Evolutionary conservation across 2,113 vertebrate species (phyloP).

Genomic region (Melanerpes formicivorus): DNA sequence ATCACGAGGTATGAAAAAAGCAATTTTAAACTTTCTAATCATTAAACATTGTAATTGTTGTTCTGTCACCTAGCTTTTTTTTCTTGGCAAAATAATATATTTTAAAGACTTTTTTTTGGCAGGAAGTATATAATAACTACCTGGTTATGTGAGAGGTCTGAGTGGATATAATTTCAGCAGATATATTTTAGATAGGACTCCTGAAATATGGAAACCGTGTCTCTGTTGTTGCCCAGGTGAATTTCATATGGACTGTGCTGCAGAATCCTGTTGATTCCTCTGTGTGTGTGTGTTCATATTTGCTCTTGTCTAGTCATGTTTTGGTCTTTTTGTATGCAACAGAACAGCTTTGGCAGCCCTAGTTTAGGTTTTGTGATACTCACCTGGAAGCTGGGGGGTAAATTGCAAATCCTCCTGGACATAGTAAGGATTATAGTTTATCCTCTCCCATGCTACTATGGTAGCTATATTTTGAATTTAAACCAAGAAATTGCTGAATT

Average conservation of each 20-base stretch:
- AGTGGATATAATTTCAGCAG: neutral
- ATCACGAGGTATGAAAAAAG: slow-evolving; percentile 87
- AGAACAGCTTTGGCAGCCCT: neutral
- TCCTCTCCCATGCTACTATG: neutral
- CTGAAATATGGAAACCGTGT: neutral
- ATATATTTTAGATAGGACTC: neutral
- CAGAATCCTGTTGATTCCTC: neutral
- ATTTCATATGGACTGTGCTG: neutral
- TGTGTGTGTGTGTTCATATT: neutral
- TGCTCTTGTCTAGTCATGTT: neutral
- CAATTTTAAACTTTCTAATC: neutral
- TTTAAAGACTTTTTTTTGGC: neutral
- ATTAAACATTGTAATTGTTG: neutral
- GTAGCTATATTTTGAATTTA: neutral
- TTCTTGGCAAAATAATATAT: neutral
- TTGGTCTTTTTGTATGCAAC: neutral
- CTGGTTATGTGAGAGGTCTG: neutral
- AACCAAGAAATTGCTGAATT: neutral
- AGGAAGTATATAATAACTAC: neutral
- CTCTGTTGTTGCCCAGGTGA: neutral
- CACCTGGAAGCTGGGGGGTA: neutral
- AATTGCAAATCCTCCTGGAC: neutral
- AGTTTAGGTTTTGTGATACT: neutral
- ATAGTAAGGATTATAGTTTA: neutral
- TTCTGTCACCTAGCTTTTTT: neutral